Evolutionary conservation across 2,113 vertebrate species (phyloP).

Genomic region (Oreochromis spilurus): DNA sequence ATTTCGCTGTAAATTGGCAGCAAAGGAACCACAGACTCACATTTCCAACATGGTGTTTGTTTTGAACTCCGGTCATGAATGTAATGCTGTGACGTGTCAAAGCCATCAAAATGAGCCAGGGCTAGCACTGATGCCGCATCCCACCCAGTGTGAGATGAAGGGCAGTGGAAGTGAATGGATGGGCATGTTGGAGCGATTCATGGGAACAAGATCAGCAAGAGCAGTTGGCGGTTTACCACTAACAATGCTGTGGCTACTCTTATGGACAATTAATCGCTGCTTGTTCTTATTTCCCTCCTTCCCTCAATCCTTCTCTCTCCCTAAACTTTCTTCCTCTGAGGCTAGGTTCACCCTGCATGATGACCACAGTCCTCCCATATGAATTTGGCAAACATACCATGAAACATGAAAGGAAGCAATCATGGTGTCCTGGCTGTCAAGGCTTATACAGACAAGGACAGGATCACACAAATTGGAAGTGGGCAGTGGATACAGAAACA

Average conservation of each 20-base stretch:
- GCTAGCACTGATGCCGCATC: conserved; percentile 27
- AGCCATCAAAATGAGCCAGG: conserved; percentile 3
- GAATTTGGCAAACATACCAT: conserved; percentile 43
- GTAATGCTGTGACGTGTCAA: conserved; percentile 23
- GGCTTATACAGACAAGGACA: conserved; percentile 6
- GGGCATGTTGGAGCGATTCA: conserved; percentile 54
- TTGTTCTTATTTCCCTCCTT: conserved; percentile 59
- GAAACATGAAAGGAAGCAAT: conserved; percentile 47
- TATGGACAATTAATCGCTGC: conserved; percentile 73
- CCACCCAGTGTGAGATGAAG: conserved; percentile 51
- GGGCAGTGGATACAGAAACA: conserved; percentile 4
- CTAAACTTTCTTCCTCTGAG: conserved; percentile 22
- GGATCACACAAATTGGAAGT: conserved; percentile 15
- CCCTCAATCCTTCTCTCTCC: background rate
- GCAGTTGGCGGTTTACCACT: conserved; percentile 71
- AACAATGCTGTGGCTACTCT: conserved; percentile 71
- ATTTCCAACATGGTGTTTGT: conserved; percentile 40
- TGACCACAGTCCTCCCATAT: conserved; percentile 54
- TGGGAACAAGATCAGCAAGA: conserved; percentile 72
- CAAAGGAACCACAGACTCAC: background rate
- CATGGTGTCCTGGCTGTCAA: conserved; percentile 35
- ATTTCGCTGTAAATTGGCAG: background rate
- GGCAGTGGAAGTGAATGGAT: conserved; percentile 44
- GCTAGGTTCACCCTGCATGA: conserved; percentile 21
- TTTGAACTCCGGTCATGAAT: conserved; percentile 18